Conservation (phyloP, 1,140 invertebrate genomes). For the Ladona fulva region DNA sequence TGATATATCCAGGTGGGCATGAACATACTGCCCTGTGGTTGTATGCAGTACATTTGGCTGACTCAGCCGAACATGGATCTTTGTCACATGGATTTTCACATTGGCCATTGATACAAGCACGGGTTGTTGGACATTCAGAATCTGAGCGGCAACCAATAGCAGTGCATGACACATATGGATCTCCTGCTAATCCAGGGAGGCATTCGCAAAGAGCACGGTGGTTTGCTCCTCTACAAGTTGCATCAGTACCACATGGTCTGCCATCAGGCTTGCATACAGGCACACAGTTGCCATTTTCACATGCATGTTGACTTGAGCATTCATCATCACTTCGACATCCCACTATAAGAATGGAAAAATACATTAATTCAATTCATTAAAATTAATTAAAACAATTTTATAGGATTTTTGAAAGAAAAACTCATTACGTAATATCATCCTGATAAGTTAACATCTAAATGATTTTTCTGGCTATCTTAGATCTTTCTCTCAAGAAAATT, state of each 20-base stretch:
- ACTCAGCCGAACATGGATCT: constrained; percentile 53
- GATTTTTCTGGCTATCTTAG: too few species aligned
- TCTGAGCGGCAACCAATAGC: constrained; percentile 65
- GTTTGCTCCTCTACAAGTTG: constrained; percentile 64
- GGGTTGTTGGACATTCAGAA: constrained; percentile 60
- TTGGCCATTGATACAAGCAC: constrained; percentile 68
- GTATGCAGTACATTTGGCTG: constrained; percentile 64
- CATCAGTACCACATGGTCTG: constrained; percentile 55
- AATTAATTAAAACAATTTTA: too few species aligned
- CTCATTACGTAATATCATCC: too few species aligned
- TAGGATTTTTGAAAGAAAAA: too few species aligned
- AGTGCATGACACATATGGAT: constrained; percentile 66
- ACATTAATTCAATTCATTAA: too few species aligned
- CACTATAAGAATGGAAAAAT: constrained; percentile 31
- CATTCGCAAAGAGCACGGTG: constrained; percentile 75
- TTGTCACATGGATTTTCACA: constrained; percentile 65
- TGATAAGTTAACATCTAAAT: too few species aligned
- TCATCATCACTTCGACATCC: constrained; percentile 64
- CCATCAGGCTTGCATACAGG: constrained; percentile 61
- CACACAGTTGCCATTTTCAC: constrained; percentile 67
- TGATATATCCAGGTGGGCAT: constrained; percentile 62
- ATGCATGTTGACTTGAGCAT: constrained; percentile 65
- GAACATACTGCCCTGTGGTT: constrained; percentile 65
- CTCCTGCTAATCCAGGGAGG: constrained; percentile 66
- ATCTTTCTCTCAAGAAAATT: too few species aligned